Base-by-base conservation (phyloP, 2,797 vertebrate species). In the Martes flavigula region DNA sequence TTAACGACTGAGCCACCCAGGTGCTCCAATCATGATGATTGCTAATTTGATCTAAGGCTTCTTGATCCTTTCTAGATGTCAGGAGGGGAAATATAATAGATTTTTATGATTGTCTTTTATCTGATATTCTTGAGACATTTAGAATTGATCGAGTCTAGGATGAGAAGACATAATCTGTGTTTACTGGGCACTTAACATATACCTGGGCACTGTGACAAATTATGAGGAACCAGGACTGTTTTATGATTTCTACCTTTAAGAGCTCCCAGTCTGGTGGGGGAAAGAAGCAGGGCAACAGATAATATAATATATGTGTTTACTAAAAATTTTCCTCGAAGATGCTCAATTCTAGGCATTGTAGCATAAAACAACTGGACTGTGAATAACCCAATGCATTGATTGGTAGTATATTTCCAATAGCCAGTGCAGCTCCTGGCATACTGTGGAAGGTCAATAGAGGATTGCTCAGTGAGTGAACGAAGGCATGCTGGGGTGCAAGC, bases 101-200 rank as follows among this genome's bases (percentile, higher is more conserved):
- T 82, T 96, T 96, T n/a, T 46, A 51, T 7, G 43, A 43, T 91
- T 92, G 14, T 70, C 12, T 62, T 84, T 96, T 88, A 66, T 68
- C 48, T 90, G 40, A 54, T 66, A 30, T 89, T 85, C 62, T 87
- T 27, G 20, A 87, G 25, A 79, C 2, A 66, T 60, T 87, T 58
- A 56, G 21, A 94, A 78, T 17, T 48, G 21, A 43, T 48, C 9
- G 70, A 35, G 15, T 92, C 38, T 32, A 62, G 46, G 35, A 17
- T 66, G 17, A 60, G 56, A 90, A 95, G 30, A 25, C 56, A 10
- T 87, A 13, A 4, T 25, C 25, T 30, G 2, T 62, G 60, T 79
- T 88, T 85, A 48, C 62, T 90, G 81, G 14, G 1, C 5, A n/a
- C 23, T 81, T 93, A 85, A 1, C 75, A 0, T 64, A 11, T 43